phyloP scores from a whole-genome alignment of 1,140 invertebrate species.

The Meloidogyne floridensis region DNA sequence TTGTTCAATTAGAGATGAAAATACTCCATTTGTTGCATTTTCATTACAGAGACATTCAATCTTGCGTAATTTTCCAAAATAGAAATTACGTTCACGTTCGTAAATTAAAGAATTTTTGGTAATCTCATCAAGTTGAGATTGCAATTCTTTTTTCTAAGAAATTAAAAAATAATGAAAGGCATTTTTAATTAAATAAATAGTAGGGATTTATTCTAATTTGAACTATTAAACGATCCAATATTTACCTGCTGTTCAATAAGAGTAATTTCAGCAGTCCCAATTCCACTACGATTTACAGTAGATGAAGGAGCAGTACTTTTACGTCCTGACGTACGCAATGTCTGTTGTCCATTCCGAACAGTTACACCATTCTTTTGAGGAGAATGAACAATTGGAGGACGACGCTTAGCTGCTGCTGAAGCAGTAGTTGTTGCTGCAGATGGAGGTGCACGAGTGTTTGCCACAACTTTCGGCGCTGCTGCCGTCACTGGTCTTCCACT shows the following conservation, averaged over 20 bases:
- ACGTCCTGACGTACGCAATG: not conserved
- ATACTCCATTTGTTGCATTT: not conserved
- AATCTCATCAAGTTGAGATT: not conserved
- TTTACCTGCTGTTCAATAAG: constrained; percentile 7
- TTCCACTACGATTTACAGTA: not conserved
- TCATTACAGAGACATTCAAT: constrained; percentile 89
- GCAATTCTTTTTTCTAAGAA: constrained; percentile 13
- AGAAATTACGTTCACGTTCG: constrained; percentile 86
- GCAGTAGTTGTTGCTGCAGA: not conserved
- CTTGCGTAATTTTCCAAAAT: constrained; percentile 94
- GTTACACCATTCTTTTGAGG: not conserved
- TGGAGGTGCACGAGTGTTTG: not conserved
- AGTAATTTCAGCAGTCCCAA: not conserved
- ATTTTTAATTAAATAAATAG: no score
- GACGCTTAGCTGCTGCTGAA: not conserved
- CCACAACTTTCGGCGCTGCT: not conserved
- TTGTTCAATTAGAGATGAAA: not conserved
- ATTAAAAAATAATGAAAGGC: no score
- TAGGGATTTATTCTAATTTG: no score
- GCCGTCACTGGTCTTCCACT: not conserved
- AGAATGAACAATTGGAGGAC: constrained; percentile 1
- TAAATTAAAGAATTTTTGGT: constrained; percentile 28
- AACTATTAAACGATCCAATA: not conserved
- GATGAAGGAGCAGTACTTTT: not conserved
- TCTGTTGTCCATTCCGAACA: not conserved